Percentiles rank a stretch among this genome's conserved stretches.
Conservation (phyloP, 2,888 invertebrate species). For the Drosophila phalerata region DNA sequence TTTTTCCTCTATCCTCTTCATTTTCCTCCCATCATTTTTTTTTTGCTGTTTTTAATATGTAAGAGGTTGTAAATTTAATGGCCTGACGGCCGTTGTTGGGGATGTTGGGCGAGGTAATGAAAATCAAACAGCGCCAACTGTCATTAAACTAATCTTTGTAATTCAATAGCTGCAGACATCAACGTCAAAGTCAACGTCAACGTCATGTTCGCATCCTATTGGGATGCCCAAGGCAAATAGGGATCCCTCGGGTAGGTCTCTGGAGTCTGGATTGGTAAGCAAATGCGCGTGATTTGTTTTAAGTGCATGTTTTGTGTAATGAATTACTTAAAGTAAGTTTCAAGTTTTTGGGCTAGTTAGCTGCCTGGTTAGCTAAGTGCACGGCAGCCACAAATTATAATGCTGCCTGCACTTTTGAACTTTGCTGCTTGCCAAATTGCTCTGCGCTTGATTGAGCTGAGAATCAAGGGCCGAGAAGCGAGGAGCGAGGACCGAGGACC, state of each 20-base stretch:
- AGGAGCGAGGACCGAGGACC: not conserved
- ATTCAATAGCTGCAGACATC: constrained; percentile 74
- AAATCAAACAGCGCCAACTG: constrained; percentile 82
- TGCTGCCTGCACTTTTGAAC: constrained; percentile 78
- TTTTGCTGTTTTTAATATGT: constrained; percentile 66
- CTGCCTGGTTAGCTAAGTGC: constrained; percentile 60
- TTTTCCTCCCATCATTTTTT: constrained; percentile 2
- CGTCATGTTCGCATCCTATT: constrained; percentile 52
- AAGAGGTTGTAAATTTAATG: constrained; percentile 81
- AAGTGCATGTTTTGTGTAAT: constrained; percentile 68
- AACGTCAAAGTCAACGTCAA: constrained; percentile 20
- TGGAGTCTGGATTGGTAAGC: constrained; percentile 34
- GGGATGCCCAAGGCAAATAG: not conserved
- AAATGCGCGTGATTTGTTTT: constrained; percentile 67
- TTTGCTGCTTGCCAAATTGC: constrained; percentile 72
- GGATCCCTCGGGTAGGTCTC: constrained; percentile 16
- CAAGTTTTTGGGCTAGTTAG: constrained; percentile 48
- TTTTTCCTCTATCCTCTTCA: constrained; percentile 3
- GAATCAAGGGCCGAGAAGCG: not conserved
- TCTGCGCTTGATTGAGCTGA: constrained; percentile 63
- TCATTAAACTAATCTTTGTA: constrained; percentile 83
- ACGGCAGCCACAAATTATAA: constrained; percentile 79
- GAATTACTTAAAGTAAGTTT: constrained; percentile 66
- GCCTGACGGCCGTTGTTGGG: constrained; percentile 62
- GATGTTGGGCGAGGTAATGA: constrained; percentile 69